phyloP scores from a whole-genome alignment of 2,888 invertebrate species.

The Epistrophe eligans region DNA sequence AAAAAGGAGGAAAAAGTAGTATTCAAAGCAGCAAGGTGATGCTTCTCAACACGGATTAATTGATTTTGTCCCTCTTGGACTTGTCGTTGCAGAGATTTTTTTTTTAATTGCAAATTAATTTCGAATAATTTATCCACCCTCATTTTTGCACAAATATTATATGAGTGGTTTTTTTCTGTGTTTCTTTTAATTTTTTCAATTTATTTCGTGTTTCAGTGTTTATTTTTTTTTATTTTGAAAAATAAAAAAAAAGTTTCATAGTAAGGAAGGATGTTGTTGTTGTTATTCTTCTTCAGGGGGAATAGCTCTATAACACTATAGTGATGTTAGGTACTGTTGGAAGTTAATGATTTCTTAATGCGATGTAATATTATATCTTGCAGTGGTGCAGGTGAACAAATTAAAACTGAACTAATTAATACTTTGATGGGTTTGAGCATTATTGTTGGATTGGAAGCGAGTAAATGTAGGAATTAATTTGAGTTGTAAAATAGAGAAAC shows the following conservation, averaged over 20 bases:
- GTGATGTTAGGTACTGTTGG: not conserved
- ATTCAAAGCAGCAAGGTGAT: constrained; percentile 23
- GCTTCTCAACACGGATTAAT: constrained; percentile 61
- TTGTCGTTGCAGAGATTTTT: constrained; percentile 43
- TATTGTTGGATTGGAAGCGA: not conserved
- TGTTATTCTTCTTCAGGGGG: not conserved
- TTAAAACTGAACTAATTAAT: constrained; percentile 38
- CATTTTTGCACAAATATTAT: not conserved
- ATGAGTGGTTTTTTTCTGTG: constrained; percentile 23
- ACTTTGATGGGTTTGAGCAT: not conserved
- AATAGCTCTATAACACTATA: not conserved
- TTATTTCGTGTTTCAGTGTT: constrained; percentile 24
- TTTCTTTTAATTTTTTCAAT: constrained; percentile 50
- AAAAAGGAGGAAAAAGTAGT: not conserved
- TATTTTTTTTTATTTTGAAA: constrained; percentile 16
- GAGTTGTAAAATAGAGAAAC: not conserved
- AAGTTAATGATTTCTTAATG: constrained; percentile 60
- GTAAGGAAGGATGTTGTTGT: too few relatives aligned
- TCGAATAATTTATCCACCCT: constrained; percentile 62
- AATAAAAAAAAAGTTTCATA: not conserved
- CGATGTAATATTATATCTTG: constrained; percentile 31
- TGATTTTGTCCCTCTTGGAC: constrained; percentile 56
- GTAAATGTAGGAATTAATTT: not conserved
- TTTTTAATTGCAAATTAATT: constrained; percentile 70
- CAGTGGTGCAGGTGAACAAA: constrained; percentile 30